Evolutionary conservation across 1,140 invertebrate species (phyloP).

Genomic region (Coboldia fuscipes): DNA sequence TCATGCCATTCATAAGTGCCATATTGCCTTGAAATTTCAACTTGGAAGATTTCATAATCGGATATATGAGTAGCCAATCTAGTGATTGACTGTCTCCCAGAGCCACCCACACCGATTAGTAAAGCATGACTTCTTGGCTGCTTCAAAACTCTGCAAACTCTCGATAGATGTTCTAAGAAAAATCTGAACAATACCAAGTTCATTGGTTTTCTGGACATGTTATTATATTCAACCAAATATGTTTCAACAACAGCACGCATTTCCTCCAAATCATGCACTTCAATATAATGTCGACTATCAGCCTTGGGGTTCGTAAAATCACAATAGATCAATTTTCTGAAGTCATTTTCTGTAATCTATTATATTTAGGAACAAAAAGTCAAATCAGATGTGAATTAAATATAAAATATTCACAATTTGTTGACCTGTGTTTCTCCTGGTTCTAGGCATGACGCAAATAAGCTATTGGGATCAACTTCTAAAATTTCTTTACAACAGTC

Average conservation of each 20-base stretch:
- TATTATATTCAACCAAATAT: constrained; percentile 82
- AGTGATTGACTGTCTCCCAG: constrained; percentile 75
- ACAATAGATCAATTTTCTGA: constrained; percentile 79
- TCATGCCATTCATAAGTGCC: constrained; percentile 71
- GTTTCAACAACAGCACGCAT: constrained; percentile 70
- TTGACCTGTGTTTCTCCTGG: constrained; percentile 10
- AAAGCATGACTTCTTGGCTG: constrained; percentile 73
- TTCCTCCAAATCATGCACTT: constrained; percentile 65
- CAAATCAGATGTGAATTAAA: background rate
- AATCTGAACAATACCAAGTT: constrained; percentile 87
- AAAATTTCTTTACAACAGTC: too few relatives aligned
- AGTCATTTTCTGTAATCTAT: constrained; percentile 26
- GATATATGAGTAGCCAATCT: constrained; percentile 79
- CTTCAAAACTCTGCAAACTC: constrained; percentile 77
- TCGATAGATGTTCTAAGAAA: constrained; percentile 84
- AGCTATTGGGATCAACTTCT: too few relatives aligned
- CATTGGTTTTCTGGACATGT: constrained; percentile 95
- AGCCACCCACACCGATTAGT: constrained; percentile 77
- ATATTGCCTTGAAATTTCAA: constrained; percentile 80
- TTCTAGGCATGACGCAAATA: constrained; percentile 20
- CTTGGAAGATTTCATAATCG: constrained; percentile 79
- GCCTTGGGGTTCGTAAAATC: constrained; percentile 90
- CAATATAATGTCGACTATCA: constrained; percentile 69
- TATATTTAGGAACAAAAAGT: constrained; percentile 15
- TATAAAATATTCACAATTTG: background rate